Percentiles rank a stretch among this genome's conserved stretches.
Evolutionary conservation across 2,797 vertebrate species (phyloP).

Genomic region (Phalanger gymnotis): DNA sequence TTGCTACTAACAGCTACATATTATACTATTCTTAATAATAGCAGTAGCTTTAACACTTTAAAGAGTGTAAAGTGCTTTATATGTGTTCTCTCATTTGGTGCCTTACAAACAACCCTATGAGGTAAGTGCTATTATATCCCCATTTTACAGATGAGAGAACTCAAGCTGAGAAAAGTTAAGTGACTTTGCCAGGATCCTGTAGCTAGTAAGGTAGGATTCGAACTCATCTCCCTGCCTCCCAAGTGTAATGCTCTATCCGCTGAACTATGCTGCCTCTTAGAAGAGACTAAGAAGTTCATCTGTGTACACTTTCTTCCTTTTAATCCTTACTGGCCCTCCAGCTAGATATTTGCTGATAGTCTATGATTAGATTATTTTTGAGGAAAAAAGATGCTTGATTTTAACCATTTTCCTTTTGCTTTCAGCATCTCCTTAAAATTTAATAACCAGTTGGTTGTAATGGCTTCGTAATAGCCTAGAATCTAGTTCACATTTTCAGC

Average conservation of each 20-base stretch:
- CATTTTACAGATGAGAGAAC: background rate
- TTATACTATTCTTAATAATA: background rate
- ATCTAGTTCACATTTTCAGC: background rate
- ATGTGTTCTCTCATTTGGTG: background rate
- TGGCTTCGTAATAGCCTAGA: background rate
- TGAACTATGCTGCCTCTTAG: background rate
- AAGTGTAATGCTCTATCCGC: background rate
- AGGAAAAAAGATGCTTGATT: background rate
- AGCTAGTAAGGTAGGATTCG: background rate
- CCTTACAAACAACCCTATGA: background rate
- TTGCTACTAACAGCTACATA: background rate
- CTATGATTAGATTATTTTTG: background rate
- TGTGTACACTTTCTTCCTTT: background rate
- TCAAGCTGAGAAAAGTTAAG: background rate
- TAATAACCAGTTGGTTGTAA: background rate
- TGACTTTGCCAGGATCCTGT: background rate
- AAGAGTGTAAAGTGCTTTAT: background rate
- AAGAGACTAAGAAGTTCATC: background rate
- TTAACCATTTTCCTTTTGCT: constrained; percentile 12
- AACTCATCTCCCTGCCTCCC: background rate
- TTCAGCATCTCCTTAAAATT: constrained; percentile 20
- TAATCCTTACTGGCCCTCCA: background rate
- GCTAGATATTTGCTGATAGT: background rate
- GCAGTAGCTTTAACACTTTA: background rate
- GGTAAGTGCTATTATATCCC: background rate